phyloP scores from a whole-genome alignment of 2,797 vertebrate genomes.

The Phalanger gymnotis region DNA sequence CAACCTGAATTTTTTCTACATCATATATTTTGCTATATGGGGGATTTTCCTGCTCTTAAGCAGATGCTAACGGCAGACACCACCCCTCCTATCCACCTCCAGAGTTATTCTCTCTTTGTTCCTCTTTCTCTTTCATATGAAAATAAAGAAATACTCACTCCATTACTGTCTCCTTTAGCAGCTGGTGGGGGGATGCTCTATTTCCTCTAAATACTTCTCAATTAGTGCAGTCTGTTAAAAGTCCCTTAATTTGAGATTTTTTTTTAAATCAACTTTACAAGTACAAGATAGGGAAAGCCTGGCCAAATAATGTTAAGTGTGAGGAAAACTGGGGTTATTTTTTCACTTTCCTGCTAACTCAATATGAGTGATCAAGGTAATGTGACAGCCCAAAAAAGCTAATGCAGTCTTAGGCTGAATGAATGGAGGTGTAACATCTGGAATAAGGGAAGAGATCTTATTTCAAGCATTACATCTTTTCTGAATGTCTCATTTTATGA shows the following conservation, averaged over 20 bases:
- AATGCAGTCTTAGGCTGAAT: neutral
- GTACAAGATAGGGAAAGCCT: neutral
- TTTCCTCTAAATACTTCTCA: neutral
- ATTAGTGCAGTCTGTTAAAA: neutral
- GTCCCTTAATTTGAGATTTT: neutral
- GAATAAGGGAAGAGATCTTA: neutral
- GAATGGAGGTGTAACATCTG: constrained; percentile 6
- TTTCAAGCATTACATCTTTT: neutral
- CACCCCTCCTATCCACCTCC: neutral
- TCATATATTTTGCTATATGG: neutral
- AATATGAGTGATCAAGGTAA: neutral
- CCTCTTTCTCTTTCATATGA: neutral
- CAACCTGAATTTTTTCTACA: neutral
- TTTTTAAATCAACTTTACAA: neutral
- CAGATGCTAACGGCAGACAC: neutral
- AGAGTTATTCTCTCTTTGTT: neutral
- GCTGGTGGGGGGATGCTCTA: neutral
- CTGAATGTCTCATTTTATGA: neutral
- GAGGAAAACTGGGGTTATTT: neutral
- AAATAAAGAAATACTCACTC: neutral
- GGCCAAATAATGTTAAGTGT: neutral
- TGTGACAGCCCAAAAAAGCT: neutral
- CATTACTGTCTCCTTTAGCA: neutral
- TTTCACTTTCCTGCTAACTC: neutral
- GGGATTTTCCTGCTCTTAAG: neutral